These are phyloP conservation scores for Cephus sareptanus DNA, from an alignment of 2,888 invertebrate species.

Conservation along the genomic window DNA sequence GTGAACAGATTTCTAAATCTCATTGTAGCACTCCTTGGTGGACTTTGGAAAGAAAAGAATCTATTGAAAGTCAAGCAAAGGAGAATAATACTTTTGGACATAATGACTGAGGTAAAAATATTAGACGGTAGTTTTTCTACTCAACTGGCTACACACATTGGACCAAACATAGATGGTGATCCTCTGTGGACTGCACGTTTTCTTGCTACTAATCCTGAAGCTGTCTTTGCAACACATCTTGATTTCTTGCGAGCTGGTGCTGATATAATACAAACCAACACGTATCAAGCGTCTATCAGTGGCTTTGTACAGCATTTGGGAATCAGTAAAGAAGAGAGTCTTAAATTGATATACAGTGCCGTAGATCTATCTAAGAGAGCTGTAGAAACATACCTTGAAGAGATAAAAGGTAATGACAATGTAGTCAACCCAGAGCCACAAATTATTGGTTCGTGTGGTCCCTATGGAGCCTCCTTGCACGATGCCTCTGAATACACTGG, in stretches of 20 bases:
- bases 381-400: slow-evolving; percentile 57
- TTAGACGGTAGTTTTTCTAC: slow-evolving; percentile 84
- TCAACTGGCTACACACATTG: slow-evolving; percentile 81
- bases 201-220: slow-evolving; percentile 81
- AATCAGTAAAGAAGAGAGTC: slow-evolving; percentile 75
- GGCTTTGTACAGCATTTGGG: slow-evolving; percentile 82
- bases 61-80: background rate
- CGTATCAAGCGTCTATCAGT: slow-evolving; percentile 87
- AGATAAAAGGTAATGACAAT: slow-evolving; percentile 69
- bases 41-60: background rate
- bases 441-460: slow-evolving; percentile 91
- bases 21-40: background rate
- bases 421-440: slow-evolving; percentile 66
- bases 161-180: slow-evolving; percentile 83
- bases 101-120: slow-evolving; percentile 48
- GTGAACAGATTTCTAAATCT: background rate
- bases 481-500: slow-evolving; percentile 95
- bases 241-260: slow-evolving; percentile 89
- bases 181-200: slow-evolving; percentile 91
- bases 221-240: slow-evolving; percentile 82
- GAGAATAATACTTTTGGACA: background rate
- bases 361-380: slow-evolving; percentile 82
- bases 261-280: slow-evolving; percentile 87
- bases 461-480: slow-evolving; percentile 90
- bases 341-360: slow-evolving; percentile 78